Percentiles rank a stretch among this genome's conserved stretches.
These are phyloP conservation scores for Xanthorhoe spadicearia DNA, from an alignment of 2,888 invertebrate species.

Conservation along the genomic window DNA sequence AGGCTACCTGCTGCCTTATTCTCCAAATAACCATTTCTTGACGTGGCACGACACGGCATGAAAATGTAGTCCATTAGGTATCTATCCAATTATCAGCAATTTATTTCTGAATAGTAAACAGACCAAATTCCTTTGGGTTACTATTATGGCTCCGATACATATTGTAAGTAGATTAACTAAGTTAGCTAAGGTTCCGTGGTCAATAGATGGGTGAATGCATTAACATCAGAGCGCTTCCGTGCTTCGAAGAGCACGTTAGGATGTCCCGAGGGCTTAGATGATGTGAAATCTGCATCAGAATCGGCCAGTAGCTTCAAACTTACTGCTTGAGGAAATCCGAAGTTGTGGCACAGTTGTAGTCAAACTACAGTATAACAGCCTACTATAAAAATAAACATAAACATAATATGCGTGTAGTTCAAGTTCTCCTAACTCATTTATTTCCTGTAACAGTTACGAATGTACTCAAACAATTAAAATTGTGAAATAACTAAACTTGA, in stretches of 20 bases:
- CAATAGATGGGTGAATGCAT: slow-evolving; percentile 1
- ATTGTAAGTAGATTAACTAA: neutral
- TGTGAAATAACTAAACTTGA: too few species aligned
- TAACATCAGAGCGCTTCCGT: neutral
- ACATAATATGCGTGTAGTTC: too few species aligned
- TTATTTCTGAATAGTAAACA: neutral
- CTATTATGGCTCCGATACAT: neutral
- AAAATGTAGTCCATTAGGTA: too few species aligned
- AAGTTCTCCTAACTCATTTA: too few species aligned
- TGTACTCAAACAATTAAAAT: too few species aligned
- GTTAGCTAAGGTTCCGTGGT: neutral
- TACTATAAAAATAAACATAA: too few species aligned
- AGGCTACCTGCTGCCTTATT: too few species aligned
- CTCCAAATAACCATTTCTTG: too few species aligned
- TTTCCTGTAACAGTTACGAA: too few species aligned
- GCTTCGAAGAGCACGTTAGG: neutral
- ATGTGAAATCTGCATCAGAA: neutral
- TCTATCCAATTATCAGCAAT: neutral
- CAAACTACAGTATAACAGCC: neutral
- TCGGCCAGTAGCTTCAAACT: neutral
- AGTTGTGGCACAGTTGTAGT: too few species aligned
- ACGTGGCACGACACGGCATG: too few species aligned
- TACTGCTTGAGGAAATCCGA: neutral
- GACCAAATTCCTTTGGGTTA: neutral
- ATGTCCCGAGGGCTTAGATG: neutral